These are phyloP conservation scores for Neomorphus geoffroyi DNA, from an alignment of 2,797 vertebrate species.

Conservation along the genomic window DNA sequence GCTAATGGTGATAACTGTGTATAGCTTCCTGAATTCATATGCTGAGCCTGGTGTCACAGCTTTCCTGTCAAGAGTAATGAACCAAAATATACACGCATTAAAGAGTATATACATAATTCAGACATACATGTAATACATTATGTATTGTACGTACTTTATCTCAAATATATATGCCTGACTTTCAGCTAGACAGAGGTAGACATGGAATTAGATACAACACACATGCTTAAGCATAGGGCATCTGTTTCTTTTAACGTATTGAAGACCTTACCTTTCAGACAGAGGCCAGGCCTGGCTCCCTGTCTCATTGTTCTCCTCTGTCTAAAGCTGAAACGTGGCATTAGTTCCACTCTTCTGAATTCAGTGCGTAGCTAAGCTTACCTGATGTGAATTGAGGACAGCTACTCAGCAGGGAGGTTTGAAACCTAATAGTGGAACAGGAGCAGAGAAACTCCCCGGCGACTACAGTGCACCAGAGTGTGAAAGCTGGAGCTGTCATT, in stretches of 20 bases:
- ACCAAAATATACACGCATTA: not conserved
- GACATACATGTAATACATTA: not conserved
- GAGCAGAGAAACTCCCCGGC: slow-evolving; percentile 76
- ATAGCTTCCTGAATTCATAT: not conserved
- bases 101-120: not conserved
- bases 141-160: not conserved
- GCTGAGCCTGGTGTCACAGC: not conserved
- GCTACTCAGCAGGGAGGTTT: slow-evolving; percentile 77
- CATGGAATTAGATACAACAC: not conserved
- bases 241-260: not conserved
- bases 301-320: slow-evolving; percentile 34
- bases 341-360: slow-evolving; percentile 61
- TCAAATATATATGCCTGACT: not conserved
- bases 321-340: slow-evolving; percentile 38
- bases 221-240: not conserved
- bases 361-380: slow-evolving; percentile 69
- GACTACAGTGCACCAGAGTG: slow-evolving; percentile 61
- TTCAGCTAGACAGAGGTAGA: not conserved
- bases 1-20: not conserved
- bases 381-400: slow-evolving; percentile 64
- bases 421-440: slow-evolving; percentile 75
- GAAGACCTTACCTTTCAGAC: not conserved
- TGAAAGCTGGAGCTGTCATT: slow-evolving; percentile 76
- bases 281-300: not conserved
- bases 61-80: not conserved